phyloP scores from a whole-genome alignment of 2,888 invertebrate genomes.

The Fragum sueziense region DNA sequence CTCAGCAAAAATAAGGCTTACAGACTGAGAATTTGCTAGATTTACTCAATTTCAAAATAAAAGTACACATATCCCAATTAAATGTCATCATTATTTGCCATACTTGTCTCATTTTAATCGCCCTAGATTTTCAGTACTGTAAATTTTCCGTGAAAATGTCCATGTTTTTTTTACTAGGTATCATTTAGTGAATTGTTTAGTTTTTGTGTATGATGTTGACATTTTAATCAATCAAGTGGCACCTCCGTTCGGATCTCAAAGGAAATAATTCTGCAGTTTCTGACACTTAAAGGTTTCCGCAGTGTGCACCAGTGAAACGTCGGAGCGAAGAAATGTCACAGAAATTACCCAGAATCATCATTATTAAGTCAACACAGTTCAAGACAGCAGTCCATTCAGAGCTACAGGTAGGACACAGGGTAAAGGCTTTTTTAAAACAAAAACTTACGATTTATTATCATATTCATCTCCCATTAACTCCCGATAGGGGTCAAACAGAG shows the following conservation, averaged over 20 bases:
- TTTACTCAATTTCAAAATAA: too few species aligned
- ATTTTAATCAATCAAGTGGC: conserved; percentile 60
- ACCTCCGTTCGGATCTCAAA: conserved; percentile 39
- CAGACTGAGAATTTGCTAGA: too few species aligned
- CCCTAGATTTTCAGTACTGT: neutral
- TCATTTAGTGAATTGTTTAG: conserved; percentile 50
- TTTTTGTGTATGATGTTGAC: conserved; percentile 56
- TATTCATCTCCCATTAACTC: too few species aligned
- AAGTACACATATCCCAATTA: too few species aligned
- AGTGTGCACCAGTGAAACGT: conserved; percentile 34
- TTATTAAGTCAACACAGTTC: conserved; percentile 52
- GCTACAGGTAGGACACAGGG: too few species aligned
- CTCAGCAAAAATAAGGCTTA: too few species aligned
- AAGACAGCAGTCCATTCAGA: conserved; percentile 23
- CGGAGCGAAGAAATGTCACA: conserved; percentile 37
- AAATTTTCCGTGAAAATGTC: conserved; percentile 28
- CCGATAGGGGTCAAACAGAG: too few species aligned
- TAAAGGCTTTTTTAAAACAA: too few species aligned
- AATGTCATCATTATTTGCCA: neutral
- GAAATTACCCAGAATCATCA: conserved; percentile 46
- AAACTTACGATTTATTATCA: too few species aligned
- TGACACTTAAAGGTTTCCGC: conserved; percentile 51
- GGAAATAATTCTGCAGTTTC: conserved; percentile 56
- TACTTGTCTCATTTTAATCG: conserved; percentile 1
- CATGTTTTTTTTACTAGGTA: conserved; percentile 54